Evolutionary conservation across 2,797 vertebrate species (phyloP).

Genomic region (Gambusia yucatana): DNA sequence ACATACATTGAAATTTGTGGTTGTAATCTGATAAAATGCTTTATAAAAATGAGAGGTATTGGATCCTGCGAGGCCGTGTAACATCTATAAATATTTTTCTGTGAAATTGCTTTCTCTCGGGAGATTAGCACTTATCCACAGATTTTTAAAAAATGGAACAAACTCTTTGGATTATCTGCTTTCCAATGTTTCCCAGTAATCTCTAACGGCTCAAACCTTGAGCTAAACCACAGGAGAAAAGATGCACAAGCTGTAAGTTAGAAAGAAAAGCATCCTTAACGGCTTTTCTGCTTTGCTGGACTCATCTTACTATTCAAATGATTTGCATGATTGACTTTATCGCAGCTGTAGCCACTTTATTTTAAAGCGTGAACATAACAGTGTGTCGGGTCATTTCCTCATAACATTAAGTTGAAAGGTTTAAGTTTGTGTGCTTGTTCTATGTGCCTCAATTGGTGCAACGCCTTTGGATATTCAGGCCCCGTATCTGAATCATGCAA

Average conservation of each 20-base stretch:
- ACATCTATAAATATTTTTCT: background rate
- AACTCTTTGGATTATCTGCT: conserved; percentile 20
- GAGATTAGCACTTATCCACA: background rate
- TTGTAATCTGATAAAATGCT: background rate
- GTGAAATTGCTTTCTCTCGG: background rate
- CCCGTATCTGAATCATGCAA: background rate
- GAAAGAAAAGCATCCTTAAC: conserved; percentile 7
- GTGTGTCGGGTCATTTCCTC: conserved; percentile 45
- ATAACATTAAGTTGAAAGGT: conserved; percentile 43
- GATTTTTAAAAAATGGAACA: background rate
- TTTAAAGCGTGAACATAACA: conserved; percentile 39
- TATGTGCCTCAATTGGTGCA: conserved; percentile 15
- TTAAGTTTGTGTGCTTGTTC: conserved; percentile 24
- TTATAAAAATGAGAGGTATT: background rate
- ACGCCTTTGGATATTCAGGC: background rate
- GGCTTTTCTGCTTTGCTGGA: conserved; percentile 14
- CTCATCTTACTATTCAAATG: conserved; percentile 29
- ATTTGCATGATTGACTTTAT: conserved; percentile 45
- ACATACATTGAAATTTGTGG: background rate
- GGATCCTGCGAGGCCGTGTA: background rate
- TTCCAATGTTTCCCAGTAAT: conserved; percentile 9
- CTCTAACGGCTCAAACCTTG: conserved; percentile 4
- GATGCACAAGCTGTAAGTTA: background rate
- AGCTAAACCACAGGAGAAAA: conserved; percentile 9
- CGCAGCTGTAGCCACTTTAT: conserved; percentile 30